Evolutionary conservation across 2,888 invertebrate species (phyloP).

Genomic region (Acanthoscelides obtectus): DNA sequence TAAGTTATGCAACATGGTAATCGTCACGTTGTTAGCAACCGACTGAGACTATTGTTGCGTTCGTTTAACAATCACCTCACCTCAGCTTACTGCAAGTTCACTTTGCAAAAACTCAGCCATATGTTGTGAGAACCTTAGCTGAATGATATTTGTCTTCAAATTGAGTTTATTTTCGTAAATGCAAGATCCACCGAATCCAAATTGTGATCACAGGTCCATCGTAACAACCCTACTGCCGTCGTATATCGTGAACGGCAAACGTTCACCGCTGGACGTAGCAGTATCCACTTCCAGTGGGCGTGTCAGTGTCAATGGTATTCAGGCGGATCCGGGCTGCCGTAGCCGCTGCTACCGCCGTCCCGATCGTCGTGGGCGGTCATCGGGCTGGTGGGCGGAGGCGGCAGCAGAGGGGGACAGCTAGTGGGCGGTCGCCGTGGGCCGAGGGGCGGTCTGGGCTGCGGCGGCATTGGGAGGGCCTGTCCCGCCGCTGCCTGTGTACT

Average conservation of each 20-base stretch:
- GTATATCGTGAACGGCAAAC: constrained; percentile 12
- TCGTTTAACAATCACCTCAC: too few species aligned
- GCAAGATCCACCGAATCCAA: too few species aligned
- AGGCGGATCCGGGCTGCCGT: constrained; percentile 68
- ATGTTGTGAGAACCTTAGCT: too few species aligned
- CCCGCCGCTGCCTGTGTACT: constrained; percentile 31
- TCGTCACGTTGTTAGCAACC: too few species aligned
- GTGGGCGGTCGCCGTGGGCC: constrained; percentile 46
- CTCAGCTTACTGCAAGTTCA: too few species aligned
- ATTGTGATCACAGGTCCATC: constrained; percentile 1
- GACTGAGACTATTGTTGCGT: too few species aligned
- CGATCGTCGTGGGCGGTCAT: constrained; percentile 30
- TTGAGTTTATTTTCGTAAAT: too few species aligned
- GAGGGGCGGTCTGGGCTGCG: constrained; percentile 22
- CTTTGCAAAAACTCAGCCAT: too few species aligned
- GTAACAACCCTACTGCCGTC: not conserved
- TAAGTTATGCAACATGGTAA: too few species aligned
- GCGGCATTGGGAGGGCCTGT: not conserved
- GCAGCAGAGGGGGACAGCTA: constrained; percentile 22
- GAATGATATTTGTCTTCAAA: too few species aligned
- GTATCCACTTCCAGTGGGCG: constrained; percentile 39
- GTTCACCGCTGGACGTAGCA: constrained; percentile 21
- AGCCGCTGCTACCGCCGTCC: constrained; percentile 74
- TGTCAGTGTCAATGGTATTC: constrained; percentile 44
- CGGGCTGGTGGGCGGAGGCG: not conserved